Percentiles rank a stretch among this genome's conserved stretches.
Evolutionary conservation across 2,888 invertebrate genomes (phyloP).

Genomic region (Orchestes rusci): DNA sequence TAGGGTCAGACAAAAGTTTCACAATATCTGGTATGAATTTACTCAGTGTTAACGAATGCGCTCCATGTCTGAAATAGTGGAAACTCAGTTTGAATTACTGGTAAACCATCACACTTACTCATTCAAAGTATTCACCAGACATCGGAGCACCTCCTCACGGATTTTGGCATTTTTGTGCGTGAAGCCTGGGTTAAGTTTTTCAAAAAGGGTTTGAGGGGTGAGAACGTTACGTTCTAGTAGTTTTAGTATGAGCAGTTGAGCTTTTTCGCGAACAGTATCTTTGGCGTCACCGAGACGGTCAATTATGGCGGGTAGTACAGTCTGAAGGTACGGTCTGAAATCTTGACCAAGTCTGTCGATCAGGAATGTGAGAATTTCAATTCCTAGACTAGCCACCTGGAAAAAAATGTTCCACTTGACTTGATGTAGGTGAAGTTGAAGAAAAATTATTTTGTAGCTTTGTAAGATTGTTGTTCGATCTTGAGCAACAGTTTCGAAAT

Average conservation of each 20-base stretch:
- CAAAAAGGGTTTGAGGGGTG: constrained; percentile 62
- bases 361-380: constrained; percentile 80
- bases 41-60: constrained; percentile 71
- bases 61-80: constrained; percentile 64
- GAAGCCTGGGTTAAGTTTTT: constrained; percentile 61
- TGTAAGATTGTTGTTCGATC: background rate
- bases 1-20: constrained; percentile 79
- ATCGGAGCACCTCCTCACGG: constrained; percentile 78
- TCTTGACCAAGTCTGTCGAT: constrained; percentile 81
- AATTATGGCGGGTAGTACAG: constrained; percentile 73
- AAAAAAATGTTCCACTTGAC: constrained; percentile 37
- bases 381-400: constrained; percentile 85
- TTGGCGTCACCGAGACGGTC: constrained; percentile 60
- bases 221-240: constrained; percentile 66
- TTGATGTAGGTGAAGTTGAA: too few species aligned
- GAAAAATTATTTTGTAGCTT: background rate
- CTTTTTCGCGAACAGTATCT: constrained; percentile 56
- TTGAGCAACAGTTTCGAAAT: too few species aligned
- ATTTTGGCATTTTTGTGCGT: constrained; percentile 90
- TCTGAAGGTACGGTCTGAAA: constrained; percentile 79
- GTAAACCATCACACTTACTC: constrained; percentile 53
- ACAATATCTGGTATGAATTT: constrained; percentile 78
- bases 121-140: constrained; percentile 74
- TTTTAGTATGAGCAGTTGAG: constrained; percentile 64
- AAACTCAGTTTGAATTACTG: background rate